Evolutionary conservation across 2,797 vertebrate genomes (phyloP).

Genomic region (Gorsachius magnificus): DNA sequence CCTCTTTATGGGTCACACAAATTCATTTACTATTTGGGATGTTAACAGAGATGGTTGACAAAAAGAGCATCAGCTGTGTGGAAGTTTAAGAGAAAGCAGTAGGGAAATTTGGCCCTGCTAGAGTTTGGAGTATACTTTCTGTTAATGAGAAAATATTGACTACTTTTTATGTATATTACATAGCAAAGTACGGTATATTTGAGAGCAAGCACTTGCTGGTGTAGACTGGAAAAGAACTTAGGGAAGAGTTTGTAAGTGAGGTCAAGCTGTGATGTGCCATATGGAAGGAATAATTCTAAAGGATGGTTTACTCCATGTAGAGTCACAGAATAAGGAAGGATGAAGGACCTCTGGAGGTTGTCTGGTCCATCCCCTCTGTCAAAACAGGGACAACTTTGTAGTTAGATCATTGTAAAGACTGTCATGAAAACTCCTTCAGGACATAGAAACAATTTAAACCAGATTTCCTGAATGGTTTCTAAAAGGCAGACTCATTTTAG

Average conservation of each 20-base stretch:
- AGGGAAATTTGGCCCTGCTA: neutral
- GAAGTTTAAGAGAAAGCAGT: neutral
- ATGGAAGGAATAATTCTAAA: neutral
- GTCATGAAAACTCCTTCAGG: neutral
- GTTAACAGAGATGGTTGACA: neutral
- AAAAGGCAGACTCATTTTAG: neutral
- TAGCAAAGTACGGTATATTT: neutral
- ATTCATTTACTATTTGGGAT: neutral
- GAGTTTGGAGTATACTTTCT: neutral
- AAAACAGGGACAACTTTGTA: neutral
- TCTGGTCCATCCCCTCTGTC: neutral
- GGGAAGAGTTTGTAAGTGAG: neutral
- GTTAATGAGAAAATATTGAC: neutral
- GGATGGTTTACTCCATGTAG: neutral
- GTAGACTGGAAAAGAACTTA: neutral
- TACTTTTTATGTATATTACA: neutral
- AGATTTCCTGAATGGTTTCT: neutral
- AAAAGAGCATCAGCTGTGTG: neutral
- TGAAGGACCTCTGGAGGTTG: neutral
- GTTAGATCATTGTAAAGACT: neutral
- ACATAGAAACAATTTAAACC: neutral
- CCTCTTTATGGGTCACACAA: neutral
- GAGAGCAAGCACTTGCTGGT: neutral
- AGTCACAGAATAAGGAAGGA: neutral
- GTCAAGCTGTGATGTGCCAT: neutral